Percentiles rank a stretch among this genome's conserved stretches.
phyloP scores from a whole-genome alignment of 2,888 invertebrate genomes.

The Myopa testacea region DNA sequence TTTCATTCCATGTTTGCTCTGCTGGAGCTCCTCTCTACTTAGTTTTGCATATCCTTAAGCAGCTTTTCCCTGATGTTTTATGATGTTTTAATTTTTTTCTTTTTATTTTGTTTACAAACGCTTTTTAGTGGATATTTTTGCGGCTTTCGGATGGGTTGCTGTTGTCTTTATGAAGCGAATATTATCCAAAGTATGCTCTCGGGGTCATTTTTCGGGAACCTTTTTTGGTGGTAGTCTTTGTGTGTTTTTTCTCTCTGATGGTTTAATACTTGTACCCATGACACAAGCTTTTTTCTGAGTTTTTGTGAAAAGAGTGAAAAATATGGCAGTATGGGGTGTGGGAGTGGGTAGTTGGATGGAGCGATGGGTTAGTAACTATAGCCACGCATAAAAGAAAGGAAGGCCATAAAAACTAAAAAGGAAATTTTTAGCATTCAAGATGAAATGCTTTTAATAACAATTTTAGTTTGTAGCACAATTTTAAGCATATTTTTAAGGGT shows the following conservation, averaged over 20 bases:
- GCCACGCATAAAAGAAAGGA: slow-evolving; percentile 5
- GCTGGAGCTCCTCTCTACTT: background rate
- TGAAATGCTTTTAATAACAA: slow-evolving; percentile 40
- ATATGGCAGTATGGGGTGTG: background rate
- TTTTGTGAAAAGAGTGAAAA: background rate
- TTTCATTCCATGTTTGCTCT: background rate
- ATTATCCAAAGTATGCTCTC: slow-evolving; percentile 29
- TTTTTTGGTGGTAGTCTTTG: background rate
- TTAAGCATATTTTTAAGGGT: slow-evolving; percentile 4
- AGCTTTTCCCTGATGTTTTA: slow-evolving; percentile 5
- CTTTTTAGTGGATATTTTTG: background rate
- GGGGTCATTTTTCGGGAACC: slow-evolving; percentile 15
- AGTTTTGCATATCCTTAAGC: slow-evolving; percentile 30
- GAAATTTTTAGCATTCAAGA: slow-evolving; percentile 34
- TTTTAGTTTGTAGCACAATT: slow-evolving; percentile 15
- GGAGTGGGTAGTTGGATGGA: background rate
- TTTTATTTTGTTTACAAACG: background rate
- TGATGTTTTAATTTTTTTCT: background rate
- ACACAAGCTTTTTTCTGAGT: background rate
- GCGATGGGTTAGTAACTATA: background rate
- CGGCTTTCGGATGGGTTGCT: background rate
- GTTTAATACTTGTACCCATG: background rate
- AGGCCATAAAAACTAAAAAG: slow-evolving; percentile 32
- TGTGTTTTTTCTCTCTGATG: background rate
- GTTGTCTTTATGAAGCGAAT: slow-evolving; percentile 30